Base-by-base conservation (phyloP, 2,888 invertebrate species). In the Siphonodentalium dalli region DNA sequence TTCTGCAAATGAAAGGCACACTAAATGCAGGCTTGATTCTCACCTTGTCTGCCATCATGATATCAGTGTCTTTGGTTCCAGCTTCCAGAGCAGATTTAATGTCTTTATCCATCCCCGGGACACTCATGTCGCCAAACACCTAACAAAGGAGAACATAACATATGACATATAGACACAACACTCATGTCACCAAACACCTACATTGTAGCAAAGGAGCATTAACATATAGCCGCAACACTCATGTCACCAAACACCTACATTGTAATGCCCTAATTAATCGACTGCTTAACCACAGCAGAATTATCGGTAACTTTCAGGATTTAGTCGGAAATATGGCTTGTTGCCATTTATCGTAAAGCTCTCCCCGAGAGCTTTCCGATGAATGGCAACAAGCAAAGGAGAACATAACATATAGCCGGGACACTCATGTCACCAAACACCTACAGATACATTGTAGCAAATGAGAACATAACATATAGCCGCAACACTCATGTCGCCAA, bases 61-160 rank as follows among this genome's bases (percentile, higher is more conserved):
- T 72, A 56, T 77, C 76, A 29, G 76, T 62, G 6, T 68, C 69
- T 31, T 66, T 61, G 7, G 75, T 63, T 8, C 75, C 75, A 27
- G 65, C 65, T 27, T 64, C 58, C 45, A 77, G 53, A 13, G 77
- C 77, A 6, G 58, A 67, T 56, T 69, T 74, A 23, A 79, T 58
- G 37, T 76, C 75, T 46, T 76, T 77, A 64, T 75, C 77, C 73
- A 79, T 68, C 0, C 78, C 78, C 3, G 78, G 74, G 18, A 77
- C 62, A 5, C 70, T 57, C 60, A 79, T 69, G 54, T 79, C 78
- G n/a, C 78, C 78, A 67, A 79, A 79, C 46, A 78, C 74, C 78
- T 78, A 55, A 3, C 52, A 40, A 23, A 24, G 11, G n/a, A 35
- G 11, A 44, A 44, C 23, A 31, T 15, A 35, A 15, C 20, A 21